Percentiles rank a stretch among this genome's conserved stretches.
These are phyloP conservation scores for Hoplodrina ambigua DNA, from an alignment of 2,888 invertebrate species.

Conservation along the genomic window DNA sequence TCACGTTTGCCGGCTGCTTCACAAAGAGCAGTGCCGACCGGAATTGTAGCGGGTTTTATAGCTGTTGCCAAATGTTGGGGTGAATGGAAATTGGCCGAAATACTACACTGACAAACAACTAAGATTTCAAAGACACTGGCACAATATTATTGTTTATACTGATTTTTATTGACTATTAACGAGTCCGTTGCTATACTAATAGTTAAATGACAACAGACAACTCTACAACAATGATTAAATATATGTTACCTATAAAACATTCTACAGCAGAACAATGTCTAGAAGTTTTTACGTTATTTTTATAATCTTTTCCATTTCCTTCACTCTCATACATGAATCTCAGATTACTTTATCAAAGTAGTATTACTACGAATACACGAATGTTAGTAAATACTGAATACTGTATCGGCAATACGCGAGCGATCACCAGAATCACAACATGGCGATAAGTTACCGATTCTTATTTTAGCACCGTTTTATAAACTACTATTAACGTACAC, in stretches of 20 bases:
- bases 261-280: background rate
- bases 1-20: slow-evolving; percentile 23
- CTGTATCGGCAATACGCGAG: slow-evolving; percentile 7
- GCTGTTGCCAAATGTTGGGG: slow-evolving; percentile 11
- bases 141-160: background rate
- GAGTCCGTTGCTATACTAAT: background rate
- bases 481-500: slow-evolving; percentile 2
- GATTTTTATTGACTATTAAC: no score
- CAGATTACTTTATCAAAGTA: background rate
- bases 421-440: slow-evolving; percentile 25
- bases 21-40: slow-evolving; percentile 38
- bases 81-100: slow-evolving; percentile 2
- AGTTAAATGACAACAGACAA: background rate
- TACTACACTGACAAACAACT: background rate
- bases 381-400: slow-evolving; percentile 47
- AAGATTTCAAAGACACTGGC: background rate
- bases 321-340: background rate
- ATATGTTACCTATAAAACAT: background rate
- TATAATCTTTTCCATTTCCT: background rate
- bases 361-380: slow-evolving; percentile 7
- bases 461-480: slow-evolving; percentile 19
- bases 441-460: slow-evolving; percentile 35
- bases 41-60: slow-evolving; percentile 25
- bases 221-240: background rate
- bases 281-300: background rate